Base-by-base conservation (phyloP, 2,113 vertebrate genomes). In the Carollia perspicillata region DNA sequence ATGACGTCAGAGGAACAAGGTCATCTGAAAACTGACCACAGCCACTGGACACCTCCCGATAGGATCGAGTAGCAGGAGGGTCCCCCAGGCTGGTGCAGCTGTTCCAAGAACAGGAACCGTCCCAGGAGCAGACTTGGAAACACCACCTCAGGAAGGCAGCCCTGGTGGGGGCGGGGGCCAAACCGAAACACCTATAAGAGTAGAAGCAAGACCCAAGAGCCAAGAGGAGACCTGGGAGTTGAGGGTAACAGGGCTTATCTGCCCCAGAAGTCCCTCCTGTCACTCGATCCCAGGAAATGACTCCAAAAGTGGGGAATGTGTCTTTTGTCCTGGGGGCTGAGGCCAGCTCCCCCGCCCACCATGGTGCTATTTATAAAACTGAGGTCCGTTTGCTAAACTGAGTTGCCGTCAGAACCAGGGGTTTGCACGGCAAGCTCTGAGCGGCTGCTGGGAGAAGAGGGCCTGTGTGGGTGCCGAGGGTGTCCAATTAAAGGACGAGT, bases 51-150 rank as follows among this genome's bases (percentile, higher is more conserved):
- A 98, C 97, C 97, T 97, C 92, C 93, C 96, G 97, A 95, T 95
- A 96, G 94, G 97, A 98, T 98, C 97, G 97, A 95, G 85, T 98
- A 80, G 97, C 97, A 93, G 80, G 85, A 98, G 97, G 97, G 96
- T 95, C 97, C 95, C 97, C 97, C 97, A 91, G 96, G 93, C 96
- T 80, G 93, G 94, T 7, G 85, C 96, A 97, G 96, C 97, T 98
- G 97, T 97, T 97, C 90, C 95, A 95, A 97, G 96, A 97, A 97
- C 95, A 97, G 96, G 97, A 97, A 97, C 94, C 2, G 49, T 93
- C 95, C 96, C 85, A 28, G 94, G 55, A 94, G 33, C 84, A 90
- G 95, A 94, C 94, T 95, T 96, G 80, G 96, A 94, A 80, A 74
- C 66, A 47, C 75, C 20, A 4, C 18, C 37, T 30, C 20, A 13